Evolutionary conservation across 1,140 invertebrate species (phyloP).

Genomic region (Eumaeus atala): DNA sequence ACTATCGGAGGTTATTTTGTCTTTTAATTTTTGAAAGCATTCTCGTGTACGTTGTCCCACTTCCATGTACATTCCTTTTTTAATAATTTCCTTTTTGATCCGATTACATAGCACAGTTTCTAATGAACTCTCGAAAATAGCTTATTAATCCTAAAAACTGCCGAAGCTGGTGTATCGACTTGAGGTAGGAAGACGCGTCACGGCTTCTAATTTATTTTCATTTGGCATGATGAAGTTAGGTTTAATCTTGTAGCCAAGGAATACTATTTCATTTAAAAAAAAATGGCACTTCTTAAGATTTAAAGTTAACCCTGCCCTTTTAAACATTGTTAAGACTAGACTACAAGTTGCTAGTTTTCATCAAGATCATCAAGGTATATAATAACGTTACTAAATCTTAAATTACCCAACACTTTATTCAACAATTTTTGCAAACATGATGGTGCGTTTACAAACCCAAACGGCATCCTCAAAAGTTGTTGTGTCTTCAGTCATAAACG

Average conservation of each 20-base stretch:
- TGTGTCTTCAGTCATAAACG: too few relatives aligned
- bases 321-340: not conserved
- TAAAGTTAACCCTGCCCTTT: slow-evolving; percentile 5
- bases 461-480: too few relatives aligned
- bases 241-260: too few relatives aligned
- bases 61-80: slow-evolving; percentile 32
- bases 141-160: slow-evolving; percentile 28
- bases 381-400: too few relatives aligned
- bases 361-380: not conserved
- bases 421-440: too few relatives aligned
- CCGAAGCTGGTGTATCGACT: slow-evolving; percentile 27
- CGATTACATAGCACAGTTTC: slow-evolving; percentile 31
- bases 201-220: too few relatives aligned
- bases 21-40: slow-evolving; percentile 8
- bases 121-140: slow-evolving; percentile 44
- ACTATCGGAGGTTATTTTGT: not conserved
- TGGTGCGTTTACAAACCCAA: too few relatives aligned
- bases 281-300: too few relatives aligned
- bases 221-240: too few relatives aligned
- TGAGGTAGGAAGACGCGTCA: too few relatives aligned
- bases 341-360: not conserved
- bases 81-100: slow-evolving; percentile 31
- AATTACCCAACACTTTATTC: too few relatives aligned
- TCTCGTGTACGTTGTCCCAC: slow-evolving; percentile 21
- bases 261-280: too few relatives aligned